These are phyloP conservation scores for Cyprinodon tularosa DNA, from an alignment of 2,113 vertebrate species.

Conservation along the genomic window DNA sequence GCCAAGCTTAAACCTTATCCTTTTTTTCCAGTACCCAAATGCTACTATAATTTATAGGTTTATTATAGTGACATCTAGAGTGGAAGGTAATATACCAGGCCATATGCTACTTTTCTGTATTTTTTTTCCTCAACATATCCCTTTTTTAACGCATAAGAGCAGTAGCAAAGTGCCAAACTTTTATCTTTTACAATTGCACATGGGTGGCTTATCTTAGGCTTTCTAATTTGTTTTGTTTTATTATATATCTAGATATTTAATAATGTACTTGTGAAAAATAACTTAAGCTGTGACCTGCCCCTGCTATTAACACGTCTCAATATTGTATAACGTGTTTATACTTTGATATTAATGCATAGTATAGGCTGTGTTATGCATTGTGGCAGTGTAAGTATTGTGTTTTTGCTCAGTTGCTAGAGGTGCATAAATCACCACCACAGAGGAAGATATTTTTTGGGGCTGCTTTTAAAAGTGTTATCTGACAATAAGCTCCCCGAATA, in stretches of 20 bases:
- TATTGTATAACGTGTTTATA: conserved; percentile 57
- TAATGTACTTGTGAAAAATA: conserved; percentile 65
- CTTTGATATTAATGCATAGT: conserved; percentile 49
- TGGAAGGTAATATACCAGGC: conserved; percentile 43
- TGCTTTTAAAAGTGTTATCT: conserved; percentile 41
- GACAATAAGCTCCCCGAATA: conserved; percentile 36
- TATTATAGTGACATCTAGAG: conserved; percentile 32
- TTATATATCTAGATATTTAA: conserved; percentile 62
- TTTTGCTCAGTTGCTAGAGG: conserved; percentile 35
- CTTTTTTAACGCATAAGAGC: conserved; percentile 36
- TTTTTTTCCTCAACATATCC: conserved; percentile 58
- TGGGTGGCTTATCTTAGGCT: conserved; percentile 59
- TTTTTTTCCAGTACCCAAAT: conserved; percentile 40
- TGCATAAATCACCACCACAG: conserved; percentile 28
- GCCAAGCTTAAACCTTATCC: conserved; percentile 42
- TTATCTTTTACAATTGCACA: conserved; percentile 65
- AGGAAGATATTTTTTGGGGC: conserved; percentile 29
- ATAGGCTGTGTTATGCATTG: conserved; percentile 41
- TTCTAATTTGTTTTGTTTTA: conserved; percentile 41
- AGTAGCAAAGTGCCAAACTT: conserved; percentile 70
- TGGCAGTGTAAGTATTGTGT: conserved; percentile 48
- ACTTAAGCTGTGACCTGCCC: conserved; percentile 70
- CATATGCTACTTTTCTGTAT: conserved; percentile 51
- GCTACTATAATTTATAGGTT: conserved; percentile 26
- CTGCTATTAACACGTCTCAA: conserved; percentile 41